Conservation (phyloP, 2,888 invertebrate genomes). For the Seira ritae region DNA sequence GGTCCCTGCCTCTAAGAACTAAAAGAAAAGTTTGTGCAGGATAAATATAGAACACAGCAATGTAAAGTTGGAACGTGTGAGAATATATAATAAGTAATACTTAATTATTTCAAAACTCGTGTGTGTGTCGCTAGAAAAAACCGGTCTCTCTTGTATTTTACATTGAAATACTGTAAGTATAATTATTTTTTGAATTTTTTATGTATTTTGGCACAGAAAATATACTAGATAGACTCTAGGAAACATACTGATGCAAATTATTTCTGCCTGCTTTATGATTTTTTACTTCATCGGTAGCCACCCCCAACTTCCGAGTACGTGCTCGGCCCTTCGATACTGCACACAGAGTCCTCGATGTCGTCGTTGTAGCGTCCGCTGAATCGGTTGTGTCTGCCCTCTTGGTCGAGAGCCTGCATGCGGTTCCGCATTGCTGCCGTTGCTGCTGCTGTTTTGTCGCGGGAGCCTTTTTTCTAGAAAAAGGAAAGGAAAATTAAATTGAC, state of each 20-base stretch:
- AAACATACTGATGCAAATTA: too few relatives aligned
- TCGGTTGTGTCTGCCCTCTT: constrained; percentile 86
- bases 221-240: too few relatives aligned
- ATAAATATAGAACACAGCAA: too few relatives aligned
- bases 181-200: too few relatives aligned
- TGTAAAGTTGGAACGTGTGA: too few relatives aligned
- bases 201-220: too few relatives aligned
- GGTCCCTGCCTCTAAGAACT: constrained; percentile 32
- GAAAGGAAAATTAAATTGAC: constrained; percentile 43
- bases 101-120: too few relatives aligned
- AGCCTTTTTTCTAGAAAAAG: constrained; percentile 86
- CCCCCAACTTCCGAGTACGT: constrained; percentile 73
- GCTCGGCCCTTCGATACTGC: constrained; percentile 88
- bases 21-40: too few relatives aligned
- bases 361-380: constrained; percentile 75
- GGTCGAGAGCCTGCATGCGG: constrained; percentile 77
- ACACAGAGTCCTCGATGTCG: constrained; percentile 88
- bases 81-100: too few relatives aligned
- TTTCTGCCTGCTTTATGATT: not conserved
- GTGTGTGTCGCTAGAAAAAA: too few relatives aligned
- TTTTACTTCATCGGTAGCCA: constrained; percentile 28
- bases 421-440: constrained; percentile 81
- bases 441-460: constrained; percentile 83
- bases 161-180: too few relatives aligned
- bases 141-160: too few relatives aligned